Evolutionary conservation across 2,797 vertebrate species (phyloP), one percentile per base, ranked within the genome.

Genomic region (Oreochromis mossambicus): DNA sequence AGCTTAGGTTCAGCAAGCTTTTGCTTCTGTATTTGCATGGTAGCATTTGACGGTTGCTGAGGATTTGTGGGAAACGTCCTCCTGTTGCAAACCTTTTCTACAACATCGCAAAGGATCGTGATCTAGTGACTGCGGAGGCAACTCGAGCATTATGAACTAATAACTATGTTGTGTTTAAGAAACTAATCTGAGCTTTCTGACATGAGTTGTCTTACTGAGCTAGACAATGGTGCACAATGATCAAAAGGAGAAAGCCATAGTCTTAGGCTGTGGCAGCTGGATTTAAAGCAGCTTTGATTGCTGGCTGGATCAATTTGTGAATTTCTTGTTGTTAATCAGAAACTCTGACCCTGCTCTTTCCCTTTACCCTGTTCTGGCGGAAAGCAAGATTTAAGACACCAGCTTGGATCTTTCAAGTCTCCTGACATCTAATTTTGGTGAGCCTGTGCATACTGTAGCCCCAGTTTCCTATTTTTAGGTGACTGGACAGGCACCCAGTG

Each of bases 381-480:
- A 32, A 73, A 73, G 9, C 15, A 48, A 48, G 10, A 32, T 19
- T 19, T 48, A 73, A 32, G 15, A 73, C 24, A 48, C 7, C 68
- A 26, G 43, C 68, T 48, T 73, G 41, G 15, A 19, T 73, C 11
- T 29, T 73, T 73, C 24, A 46, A 1, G 1, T 75, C 43, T 75
- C 26, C 68, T 75, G 43, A 75, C 43, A 48, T 75, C 11, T 50
- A 50, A 34, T 50, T 75, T 50, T 75, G 46, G 46, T 50, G 26
- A 50, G 70, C 43, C 46, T 75, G 17, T 75, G 46, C 46, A 32
- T 32, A 75, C 26, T 50, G 46, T 50, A 75, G 26, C 46, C 70
- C 48, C 50, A 52, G 75, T 52, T 21, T 54, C 48, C 50, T 75
- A 50, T 50, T 75, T 75, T 75, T 50, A 75, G 70, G 43, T 50